phyloP scores from a whole-genome alignment of 2,888 invertebrate species.

The Trachelus iudaicus region DNA sequence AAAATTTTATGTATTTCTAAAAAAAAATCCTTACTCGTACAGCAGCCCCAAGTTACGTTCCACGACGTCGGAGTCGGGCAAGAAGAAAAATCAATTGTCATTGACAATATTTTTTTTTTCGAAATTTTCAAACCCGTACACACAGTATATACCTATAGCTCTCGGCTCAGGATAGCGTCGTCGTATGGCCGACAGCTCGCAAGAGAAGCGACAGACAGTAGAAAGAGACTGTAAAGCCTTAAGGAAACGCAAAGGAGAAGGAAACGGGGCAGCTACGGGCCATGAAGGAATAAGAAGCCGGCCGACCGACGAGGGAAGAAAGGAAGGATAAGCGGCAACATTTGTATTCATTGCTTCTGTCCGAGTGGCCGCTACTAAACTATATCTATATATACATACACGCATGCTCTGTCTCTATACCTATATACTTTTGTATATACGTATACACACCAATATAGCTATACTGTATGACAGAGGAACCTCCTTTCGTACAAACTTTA shows the following conservation, averaged over 20 bases:
- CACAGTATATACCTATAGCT: background rate
- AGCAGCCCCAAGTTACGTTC: no score
- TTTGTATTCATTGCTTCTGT: conserved; percentile 24
- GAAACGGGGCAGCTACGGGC: background rate
- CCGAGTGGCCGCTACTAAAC: conserved; percentile 5
- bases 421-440: no score
- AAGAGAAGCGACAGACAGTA: conserved; percentile 25
- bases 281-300: background rate
- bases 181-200: background rate
- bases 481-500: no score
- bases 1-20: no score
- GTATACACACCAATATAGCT: no score
- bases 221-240: conserved; percentile 2
- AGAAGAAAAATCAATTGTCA: no score
- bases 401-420: background rate
- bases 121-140: no score
- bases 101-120: no score
- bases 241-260: no score
- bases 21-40: no score
- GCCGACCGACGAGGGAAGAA: conserved; percentile 6
- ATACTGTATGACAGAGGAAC: no score
- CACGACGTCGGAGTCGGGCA: no score
- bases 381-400: background rate
- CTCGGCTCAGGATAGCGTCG: background rate
- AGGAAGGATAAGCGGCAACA: conserved; percentile 18